phyloP scores from a whole-genome alignment of 1,140 invertebrate genomes.

The Drepana arcuata region DNA sequence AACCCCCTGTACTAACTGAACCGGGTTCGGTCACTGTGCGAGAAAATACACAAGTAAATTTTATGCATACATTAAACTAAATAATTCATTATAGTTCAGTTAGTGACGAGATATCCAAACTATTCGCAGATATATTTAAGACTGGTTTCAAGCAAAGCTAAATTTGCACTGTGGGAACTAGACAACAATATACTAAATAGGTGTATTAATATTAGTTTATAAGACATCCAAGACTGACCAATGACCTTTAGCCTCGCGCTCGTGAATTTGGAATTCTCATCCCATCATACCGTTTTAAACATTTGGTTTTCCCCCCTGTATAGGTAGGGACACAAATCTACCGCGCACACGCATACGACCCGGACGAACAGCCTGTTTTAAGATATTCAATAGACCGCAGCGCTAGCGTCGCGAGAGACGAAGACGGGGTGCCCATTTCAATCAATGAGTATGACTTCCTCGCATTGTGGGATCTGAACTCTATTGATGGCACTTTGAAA shows the following conservation, averaged over 20 bases:
- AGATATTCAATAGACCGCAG: slow-evolving; percentile 81
- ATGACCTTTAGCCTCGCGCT: no score
- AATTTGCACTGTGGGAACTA: no score
- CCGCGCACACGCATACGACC: slow-evolving; percentile 82
- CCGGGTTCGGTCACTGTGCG: slow-evolving; percentile 77
- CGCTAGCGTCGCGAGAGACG: slow-evolving; percentile 83
- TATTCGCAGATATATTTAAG: no score
- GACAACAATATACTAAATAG: no score
- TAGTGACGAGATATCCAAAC: no score
- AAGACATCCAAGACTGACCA: no score
- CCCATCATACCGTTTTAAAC: slow-evolving; percentile 5
- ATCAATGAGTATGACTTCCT: slow-evolving; percentile 81
- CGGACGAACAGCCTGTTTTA: slow-evolving; percentile 83
- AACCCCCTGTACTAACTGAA: slow-evolving; percentile 82
- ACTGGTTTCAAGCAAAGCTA: no score
- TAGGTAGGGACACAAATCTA: slow-evolving; percentile 81
- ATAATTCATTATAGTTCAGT: no score
- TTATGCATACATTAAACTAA: no score
- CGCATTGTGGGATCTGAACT: slow-evolving; percentile 81
- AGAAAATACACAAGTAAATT: slow-evolving; percentile 83
- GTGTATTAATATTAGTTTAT: no score
- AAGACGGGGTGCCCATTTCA: slow-evolving; percentile 82
- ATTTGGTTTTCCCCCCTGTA: slow-evolving; percentile 7
- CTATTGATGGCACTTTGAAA: slow-evolving; percentile 81
- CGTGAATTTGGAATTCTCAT: no score